Conservation (phyloP, 1,140 invertebrate genomes). For the Laupala kohalensis region DNA sequence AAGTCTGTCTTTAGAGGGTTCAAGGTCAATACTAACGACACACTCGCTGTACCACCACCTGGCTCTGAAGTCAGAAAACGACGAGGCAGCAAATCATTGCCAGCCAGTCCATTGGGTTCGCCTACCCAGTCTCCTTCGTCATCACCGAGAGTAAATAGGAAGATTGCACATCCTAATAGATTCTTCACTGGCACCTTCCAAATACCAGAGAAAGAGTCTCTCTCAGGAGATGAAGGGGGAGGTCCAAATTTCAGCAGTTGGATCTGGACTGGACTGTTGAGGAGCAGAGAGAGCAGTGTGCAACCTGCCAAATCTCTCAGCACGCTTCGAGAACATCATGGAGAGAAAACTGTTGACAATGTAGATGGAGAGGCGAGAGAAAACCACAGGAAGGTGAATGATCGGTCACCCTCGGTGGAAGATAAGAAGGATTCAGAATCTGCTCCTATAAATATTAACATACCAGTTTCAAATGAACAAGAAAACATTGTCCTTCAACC, state of each 20-base stretch:
- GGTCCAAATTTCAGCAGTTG: conserved; percentile 29
- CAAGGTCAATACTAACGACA: not conserved
- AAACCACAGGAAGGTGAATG: conserved; percentile 12
- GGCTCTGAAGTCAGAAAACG: conserved; percentile 29
- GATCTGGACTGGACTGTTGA: conserved; percentile 36
- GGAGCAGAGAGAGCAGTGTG: conserved; percentile 21
- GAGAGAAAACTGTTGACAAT: not conserved
- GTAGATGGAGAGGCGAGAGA: conserved; percentile 23
- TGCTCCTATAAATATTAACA: conserved; percentile 14
- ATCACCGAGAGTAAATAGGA: conserved; percentile 30
- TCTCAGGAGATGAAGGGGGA: not conserved
- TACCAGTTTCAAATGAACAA: not conserved
- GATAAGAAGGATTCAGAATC: not conserved
- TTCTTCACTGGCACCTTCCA: conserved; percentile 21
- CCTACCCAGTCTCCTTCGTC: conserved; percentile 42
- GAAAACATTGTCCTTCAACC: conserved; percentile 30
- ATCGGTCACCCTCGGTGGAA: conserved; percentile 29
- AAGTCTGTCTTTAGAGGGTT: conserved; percentile 3
- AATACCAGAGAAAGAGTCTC: not conserved
- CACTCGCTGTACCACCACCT: not conserved
- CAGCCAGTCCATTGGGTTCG: conserved; percentile 47
- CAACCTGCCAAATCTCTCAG: not conserved
- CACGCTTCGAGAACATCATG: conserved; percentile 1
- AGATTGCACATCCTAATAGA: conserved; percentile 16
- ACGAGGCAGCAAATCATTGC: conserved; percentile 52